Conservation (phyloP, 1,140 invertebrate species). For the Apis mellifera region DNA sequence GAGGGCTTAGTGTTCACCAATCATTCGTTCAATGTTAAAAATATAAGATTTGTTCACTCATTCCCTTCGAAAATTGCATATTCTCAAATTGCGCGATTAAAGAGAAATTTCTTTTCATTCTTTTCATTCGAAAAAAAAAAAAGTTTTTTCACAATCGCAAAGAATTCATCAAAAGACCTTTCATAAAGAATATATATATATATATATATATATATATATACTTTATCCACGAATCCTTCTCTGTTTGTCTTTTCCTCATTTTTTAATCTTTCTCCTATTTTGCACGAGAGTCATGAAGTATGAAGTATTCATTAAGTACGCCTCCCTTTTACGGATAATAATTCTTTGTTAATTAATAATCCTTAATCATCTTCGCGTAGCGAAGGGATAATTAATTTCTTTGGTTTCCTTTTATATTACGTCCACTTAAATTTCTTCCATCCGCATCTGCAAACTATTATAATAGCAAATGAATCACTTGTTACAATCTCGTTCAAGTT, state of each 20-base stretch:
- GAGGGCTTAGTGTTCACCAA: no score
- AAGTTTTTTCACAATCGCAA: background rate
- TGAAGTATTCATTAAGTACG: background rate
- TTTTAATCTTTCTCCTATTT: no score
- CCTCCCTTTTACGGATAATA: background rate
- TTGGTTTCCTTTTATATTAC: background rate
- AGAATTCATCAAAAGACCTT: conserved; percentile 1
- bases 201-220: no score
- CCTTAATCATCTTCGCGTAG: no score
- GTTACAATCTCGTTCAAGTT: no score
- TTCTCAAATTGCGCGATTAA: background rate
- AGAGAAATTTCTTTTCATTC: background rate
- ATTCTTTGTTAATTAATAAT: background rate
- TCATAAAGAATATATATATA: background rate
- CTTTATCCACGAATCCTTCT: no score
- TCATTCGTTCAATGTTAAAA: background rate
- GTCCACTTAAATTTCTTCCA: no score
- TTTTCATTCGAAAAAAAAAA: no score
- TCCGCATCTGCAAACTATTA: no score
- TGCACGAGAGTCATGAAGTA: background rate
- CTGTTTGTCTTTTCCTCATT: background rate
- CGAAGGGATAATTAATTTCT: background rate
- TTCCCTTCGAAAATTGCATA: background rate
- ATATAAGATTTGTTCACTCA: background rate
- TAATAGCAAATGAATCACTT: no score